A percentile compares a stretch with the other conserved stretches of the same genome.
Evolutionary conservation across 2,888 invertebrate species (phyloP).

Genomic region (Chymomyza caudatula): DNA sequence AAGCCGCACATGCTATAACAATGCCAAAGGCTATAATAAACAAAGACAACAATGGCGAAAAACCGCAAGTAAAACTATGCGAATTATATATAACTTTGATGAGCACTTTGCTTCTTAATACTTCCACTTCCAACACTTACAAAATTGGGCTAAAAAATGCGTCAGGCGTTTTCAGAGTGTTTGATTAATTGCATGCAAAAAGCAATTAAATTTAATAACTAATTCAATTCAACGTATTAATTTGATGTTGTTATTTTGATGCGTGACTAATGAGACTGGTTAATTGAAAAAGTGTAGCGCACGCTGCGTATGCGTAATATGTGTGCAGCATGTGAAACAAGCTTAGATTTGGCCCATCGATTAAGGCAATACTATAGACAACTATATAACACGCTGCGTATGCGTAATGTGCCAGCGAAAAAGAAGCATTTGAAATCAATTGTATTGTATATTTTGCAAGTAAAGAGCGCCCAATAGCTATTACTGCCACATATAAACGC

Average conservation of each 20-base stretch:
- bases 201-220: conserved; percentile 58
- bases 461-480: background rate
- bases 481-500: background rate
- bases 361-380: background rate
- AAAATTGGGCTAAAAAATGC: conserved; percentile 10
- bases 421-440: conserved; percentile 20
- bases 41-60: conserved; percentile 5
- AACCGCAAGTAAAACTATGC: conserved; percentile 33
- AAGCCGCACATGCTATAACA: conserved; percentile 30
- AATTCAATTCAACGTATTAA: conserved; percentile 34
- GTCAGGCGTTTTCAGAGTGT: conserved; percentile 17
- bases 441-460: background rate
- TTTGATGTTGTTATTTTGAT: background rate
- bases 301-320: conserved; percentile 30
- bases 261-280: background rate
- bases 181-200: conserved; percentile 54
- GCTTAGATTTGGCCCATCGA: too few species aligned
- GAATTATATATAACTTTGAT: conserved; percentile 53
- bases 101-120: conserved; percentile 37
- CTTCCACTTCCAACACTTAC: conserved; percentile 2
- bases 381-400: conserved; percentile 22
- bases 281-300: background rate
- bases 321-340: too few species aligned
- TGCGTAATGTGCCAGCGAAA: conserved; percentile 25
- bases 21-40: conserved; percentile 14